Conservation (phyloP, 2,113 vertebrate genomes). For the Danionella cerebrum region DNA sequence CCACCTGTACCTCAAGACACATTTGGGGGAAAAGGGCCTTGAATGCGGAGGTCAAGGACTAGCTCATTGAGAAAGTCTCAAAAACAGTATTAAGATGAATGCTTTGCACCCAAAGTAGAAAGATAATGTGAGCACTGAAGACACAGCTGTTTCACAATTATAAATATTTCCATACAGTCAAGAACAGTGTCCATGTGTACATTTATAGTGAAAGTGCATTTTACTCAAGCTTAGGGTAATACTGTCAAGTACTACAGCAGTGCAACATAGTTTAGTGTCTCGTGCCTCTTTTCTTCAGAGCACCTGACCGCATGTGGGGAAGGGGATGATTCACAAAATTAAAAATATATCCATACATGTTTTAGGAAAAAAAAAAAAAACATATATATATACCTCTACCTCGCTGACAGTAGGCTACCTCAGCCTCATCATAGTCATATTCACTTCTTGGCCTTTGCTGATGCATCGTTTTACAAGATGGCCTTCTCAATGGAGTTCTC, state of each 20-base stretch:
- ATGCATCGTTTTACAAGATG: conserved; percentile 33
- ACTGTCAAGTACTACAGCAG: conserved; percentile 38
- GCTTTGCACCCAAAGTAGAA: conserved; percentile 31
- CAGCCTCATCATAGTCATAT: conserved; percentile 34
- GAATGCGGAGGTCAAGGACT: neutral
- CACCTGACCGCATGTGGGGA: conserved; percentile 27
- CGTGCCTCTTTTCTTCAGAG: conserved; percentile 45
- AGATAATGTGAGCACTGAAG: conserved; percentile 7
- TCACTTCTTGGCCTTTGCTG: conserved; percentile 41
- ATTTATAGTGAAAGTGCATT: conserved; percentile 32
- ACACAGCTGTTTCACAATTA: conserved; percentile 10
- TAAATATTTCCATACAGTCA: conserved; percentile 19
- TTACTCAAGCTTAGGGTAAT: conserved; percentile 25
- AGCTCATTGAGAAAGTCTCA: neutral
- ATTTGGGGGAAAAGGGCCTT: neutral
- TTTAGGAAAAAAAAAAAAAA: too few species aligned
- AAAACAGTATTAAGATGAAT: conserved; percentile 36
- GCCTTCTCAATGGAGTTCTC: conserved; percentile 29
- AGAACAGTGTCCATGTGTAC: conserved; percentile 31
- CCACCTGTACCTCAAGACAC: conserved; percentile 18
- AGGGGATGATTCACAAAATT: too few species aligned
- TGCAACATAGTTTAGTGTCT: conserved; percentile 40
- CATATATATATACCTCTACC: conserved; percentile 40
- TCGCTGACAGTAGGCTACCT: conserved; percentile 31
- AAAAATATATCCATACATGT: too few species aligned